A percentile compares a stretch with the other conserved stretches of the same genome.
These are phyloP conservation scores for Halocynthia aurantium DNA, from an alignment of 23 tunicate species.

Conservation along the genomic window DNA sequence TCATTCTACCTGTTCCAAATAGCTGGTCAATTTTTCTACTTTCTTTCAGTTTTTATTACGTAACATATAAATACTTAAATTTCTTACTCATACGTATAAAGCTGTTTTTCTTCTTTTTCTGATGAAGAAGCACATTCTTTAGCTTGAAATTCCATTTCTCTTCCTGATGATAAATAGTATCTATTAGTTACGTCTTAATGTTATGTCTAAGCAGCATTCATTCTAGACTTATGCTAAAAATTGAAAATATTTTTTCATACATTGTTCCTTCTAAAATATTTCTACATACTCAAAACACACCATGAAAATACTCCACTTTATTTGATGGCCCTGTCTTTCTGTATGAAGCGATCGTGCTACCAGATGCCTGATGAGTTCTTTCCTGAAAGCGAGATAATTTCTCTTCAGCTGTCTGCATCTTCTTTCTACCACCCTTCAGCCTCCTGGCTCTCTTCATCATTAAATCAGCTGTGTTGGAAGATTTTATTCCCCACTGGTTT, in stretches of 20 bases:
- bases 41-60: not conserved
- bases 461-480: constrained; percentile 35
- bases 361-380: not conserved
- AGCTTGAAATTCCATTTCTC: constrained; percentile 36
- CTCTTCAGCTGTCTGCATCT: constrained; percentile 46
- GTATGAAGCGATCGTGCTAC: not conserved
- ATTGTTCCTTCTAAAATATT: not conserved
- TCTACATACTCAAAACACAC: constrained; percentile 7
- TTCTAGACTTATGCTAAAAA: not conserved
- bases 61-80: too few relatives aligned
- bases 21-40: too few relatives aligned
- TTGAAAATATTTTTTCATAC: not conserved
- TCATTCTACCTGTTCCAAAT: too few relatives aligned
- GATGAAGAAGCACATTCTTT: constrained; percentile 23
- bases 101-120: constrained; percentile 46
- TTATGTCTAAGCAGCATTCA: not conserved
- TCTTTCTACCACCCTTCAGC: constrained; percentile 58
- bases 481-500: constrained; percentile 65
- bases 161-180: constrained; percentile 22
- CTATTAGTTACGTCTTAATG: not conserved
- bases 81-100: constrained; percentile 70
- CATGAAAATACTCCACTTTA: constrained; percentile 60
- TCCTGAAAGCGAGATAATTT: constrained; percentile 59
- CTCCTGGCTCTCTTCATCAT: constrained; percentile 71
- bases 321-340: constrained; percentile 24